Percentiles rank a stretch among this genome's conserved stretches.
These are phyloP conservation scores for Rattus rattus DNA, from an alignment of 2,113 vertebrate genomes.

Conservation along the genomic window DNA sequence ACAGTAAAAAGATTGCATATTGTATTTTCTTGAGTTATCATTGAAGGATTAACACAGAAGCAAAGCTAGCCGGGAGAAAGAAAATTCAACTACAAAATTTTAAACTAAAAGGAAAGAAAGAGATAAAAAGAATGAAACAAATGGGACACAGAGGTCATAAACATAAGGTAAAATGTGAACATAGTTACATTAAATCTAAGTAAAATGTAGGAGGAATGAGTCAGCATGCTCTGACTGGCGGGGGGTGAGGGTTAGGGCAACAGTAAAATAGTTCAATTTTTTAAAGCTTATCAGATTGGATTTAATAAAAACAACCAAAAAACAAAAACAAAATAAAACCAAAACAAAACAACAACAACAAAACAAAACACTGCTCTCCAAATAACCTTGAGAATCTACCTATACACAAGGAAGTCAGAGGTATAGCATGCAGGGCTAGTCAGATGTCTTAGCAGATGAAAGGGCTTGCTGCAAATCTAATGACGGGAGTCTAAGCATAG, in stretches of 20 bases:
- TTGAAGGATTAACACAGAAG: background rate
- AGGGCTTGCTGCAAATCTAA: background rate
- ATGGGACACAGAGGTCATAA: background rate
- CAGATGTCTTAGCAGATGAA: background rate
- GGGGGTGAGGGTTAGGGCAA: background rate
- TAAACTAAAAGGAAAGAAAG: conserved; percentile 18
- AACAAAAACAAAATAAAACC: background rate
- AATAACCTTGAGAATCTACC: background rate
- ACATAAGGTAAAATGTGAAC: background rate
- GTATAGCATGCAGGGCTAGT: background rate
- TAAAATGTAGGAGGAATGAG: no score
- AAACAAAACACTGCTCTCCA: background rate
- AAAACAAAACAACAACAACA: background rate
- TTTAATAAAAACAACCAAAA: background rate
- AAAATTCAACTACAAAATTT: conserved; percentile 34
- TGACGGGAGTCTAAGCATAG: fast-evolving
- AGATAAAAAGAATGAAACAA: background rate
- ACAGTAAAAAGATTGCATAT: background rate
- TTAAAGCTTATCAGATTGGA: background rate
- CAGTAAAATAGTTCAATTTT: background rate
- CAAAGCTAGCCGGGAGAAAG: background rate
- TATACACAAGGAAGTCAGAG: background rate
- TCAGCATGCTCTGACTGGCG: no score
- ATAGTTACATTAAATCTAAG: background rate
- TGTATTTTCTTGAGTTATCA: conserved; percentile 7